These are phyloP conservation scores for Pseudopleuronectes americanus DNA, from an alignment of 2,797 vertebrate genomes.

Conservation along the genomic window DNA sequence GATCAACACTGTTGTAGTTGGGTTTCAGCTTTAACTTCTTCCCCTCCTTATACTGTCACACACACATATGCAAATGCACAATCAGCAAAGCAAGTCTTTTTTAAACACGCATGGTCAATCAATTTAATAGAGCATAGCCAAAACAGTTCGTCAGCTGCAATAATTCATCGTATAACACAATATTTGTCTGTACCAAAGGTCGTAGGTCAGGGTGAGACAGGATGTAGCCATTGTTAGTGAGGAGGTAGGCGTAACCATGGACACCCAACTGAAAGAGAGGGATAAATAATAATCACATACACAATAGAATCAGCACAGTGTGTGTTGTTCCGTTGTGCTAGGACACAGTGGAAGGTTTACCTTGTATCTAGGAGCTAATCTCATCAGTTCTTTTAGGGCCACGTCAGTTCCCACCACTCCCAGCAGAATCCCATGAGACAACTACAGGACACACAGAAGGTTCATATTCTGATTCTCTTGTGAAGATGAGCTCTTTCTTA, in stretches of 20 bases:
- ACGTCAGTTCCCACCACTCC: constrained; percentile 96
- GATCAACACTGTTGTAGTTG: constrained; percentile 97
- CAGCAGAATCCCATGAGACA: constrained; percentile 94
- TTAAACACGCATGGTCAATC: too few relatives aligned
- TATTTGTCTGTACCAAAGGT: constrained; percentile 86
- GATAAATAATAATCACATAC: not conserved
- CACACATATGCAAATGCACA: constrained; percentile 13
- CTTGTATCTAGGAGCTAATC: constrained; percentile 93
- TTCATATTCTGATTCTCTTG: not conserved
- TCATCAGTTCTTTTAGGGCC: constrained; percentile 92
- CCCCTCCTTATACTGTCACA: constrained; percentile 93
- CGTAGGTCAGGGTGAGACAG: constrained; percentile 95
- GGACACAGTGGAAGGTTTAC: constrained; percentile 69
- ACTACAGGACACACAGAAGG: constrained; percentile 68
- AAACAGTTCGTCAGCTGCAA: not conserved
- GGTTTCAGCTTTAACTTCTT: constrained; percentile 94
- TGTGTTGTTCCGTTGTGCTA: too few relatives aligned
- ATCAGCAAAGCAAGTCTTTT: constrained; percentile 1
- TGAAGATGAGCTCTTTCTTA: not conserved
- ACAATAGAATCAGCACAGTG: not conserved
- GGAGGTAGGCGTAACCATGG: constrained; percentile 94
- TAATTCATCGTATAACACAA: not conserved
- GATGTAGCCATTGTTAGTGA: constrained; percentile 98
- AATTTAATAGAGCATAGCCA: not conserved
- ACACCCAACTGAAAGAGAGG: constrained; percentile 87